Conservation (phyloP, 2,113 vertebrate genomes). For the Sphyrna mokarran region DNA sequence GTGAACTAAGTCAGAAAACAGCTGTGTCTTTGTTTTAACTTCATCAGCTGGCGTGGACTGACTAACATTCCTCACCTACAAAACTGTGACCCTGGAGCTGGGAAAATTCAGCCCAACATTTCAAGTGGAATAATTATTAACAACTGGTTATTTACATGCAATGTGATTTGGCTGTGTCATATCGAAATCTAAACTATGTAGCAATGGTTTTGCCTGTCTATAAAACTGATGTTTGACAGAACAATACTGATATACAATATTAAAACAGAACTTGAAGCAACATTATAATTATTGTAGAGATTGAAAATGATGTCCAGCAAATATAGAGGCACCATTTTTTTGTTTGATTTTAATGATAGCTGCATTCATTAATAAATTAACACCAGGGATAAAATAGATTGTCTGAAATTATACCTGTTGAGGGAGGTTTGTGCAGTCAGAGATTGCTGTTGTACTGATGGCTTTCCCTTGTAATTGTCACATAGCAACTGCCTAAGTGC, state of each 20-base stretch:
- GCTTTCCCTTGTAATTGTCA: constrained; percentile 49
- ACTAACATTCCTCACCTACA: too few species aligned
- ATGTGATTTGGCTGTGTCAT: background rate
- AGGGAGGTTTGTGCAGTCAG: constrained; percentile 54
- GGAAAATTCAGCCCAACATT: background rate
- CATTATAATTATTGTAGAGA: background rate
- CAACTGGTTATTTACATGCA: background rate
- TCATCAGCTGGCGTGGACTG: too few species aligned
- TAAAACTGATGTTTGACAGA: background rate
- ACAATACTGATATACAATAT: background rate
- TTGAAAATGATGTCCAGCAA: background rate
- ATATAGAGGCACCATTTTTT: background rate
- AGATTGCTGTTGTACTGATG: constrained; percentile 45
- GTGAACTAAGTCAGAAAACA: too few species aligned
- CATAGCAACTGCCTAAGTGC: constrained; percentile 49
- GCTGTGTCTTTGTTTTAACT: too few species aligned
- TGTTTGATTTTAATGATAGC: background rate
- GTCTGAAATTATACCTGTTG: constrained; percentile 55
- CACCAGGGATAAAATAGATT: background rate
- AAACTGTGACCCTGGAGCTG: background rate
- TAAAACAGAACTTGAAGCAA: background rate
- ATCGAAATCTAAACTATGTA: background rate
- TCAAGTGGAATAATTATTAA: background rate
- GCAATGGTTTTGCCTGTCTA: background rate
- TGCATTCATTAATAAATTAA: background rate